Percentiles rank a stretch among this genome's conserved stretches.
Conservation (phyloP, 2,113 vertebrate genomes). For the Meriones unguiculatus region DNA sequence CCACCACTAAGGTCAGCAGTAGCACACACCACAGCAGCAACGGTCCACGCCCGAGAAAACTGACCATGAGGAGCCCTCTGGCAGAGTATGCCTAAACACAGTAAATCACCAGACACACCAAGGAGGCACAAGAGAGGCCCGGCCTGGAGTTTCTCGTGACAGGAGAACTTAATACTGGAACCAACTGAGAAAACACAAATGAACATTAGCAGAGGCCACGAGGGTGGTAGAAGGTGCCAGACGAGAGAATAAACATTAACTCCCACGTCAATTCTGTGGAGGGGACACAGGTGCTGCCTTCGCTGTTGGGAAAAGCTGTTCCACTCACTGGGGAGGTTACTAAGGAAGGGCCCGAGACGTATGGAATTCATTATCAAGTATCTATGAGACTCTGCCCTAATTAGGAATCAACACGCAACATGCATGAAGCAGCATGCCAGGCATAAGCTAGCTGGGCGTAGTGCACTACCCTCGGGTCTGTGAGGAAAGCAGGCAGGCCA, state of each 20-base stretch:
- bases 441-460: not conserved
- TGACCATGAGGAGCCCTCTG: fast-evolving
- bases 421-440: not conserved
- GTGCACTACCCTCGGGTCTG: fast-evolving
- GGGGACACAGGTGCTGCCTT: not conserved
- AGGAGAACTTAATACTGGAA: not conserved
- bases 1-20: not conserved
- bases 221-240: not conserved
- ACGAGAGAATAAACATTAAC: constrained; percentile 26
- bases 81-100: not conserved
- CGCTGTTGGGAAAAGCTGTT: not conserved
- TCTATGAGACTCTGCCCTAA: constrained; percentile 19
- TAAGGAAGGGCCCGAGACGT: not conserved
- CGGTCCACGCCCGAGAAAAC: not conserved
- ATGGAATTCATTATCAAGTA: constrained; percentile 52
- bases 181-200: constrained; percentile 35
- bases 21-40: fast-evolving
- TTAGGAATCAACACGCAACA: constrained; percentile 20
- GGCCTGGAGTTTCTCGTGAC: not conserved
- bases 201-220: not conserved
- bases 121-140: not conserved
- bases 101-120: not conserved
- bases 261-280: not conserved
- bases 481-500: not conserved
- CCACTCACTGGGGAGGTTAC: not conserved